These are phyloP conservation scores for Hydropsyche tenuis DNA, from an alignment of 1,140 invertebrate species.

Conservation along the genomic window DNA sequence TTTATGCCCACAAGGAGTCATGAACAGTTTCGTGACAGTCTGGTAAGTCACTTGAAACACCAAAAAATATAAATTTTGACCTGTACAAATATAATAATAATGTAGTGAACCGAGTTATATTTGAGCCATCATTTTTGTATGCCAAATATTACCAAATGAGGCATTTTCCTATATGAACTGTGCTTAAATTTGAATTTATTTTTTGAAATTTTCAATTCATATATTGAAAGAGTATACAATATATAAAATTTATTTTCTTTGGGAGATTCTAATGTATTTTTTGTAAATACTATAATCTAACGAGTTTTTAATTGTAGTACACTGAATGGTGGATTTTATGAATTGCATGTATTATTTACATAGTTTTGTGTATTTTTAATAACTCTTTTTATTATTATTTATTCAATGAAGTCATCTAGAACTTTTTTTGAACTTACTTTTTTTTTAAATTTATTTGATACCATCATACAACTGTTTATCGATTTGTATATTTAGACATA, in stretches of 20 bases:
- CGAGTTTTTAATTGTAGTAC: too few species aligned
- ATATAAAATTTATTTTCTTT: not conserved
- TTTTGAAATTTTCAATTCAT: not conserved
- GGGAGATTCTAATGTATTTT: not conserved
- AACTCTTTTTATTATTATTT: too few species aligned
- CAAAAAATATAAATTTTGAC: constrained; percentile 33
- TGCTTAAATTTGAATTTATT: too few species aligned
- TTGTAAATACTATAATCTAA: too few species aligned
- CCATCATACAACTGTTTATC: too few species aligned
- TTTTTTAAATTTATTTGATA: too few species aligned
- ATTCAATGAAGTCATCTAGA: too few species aligned
- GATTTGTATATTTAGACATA: too few species aligned
- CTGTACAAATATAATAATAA: constrained; percentile 21
- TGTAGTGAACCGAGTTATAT: constrained; percentile 43
- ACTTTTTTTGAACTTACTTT: too few species aligned
- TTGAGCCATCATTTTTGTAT: constrained; percentile 51
- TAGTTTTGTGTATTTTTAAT: too few species aligned
- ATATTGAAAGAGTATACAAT: not conserved
- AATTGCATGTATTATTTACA: too few species aligned
- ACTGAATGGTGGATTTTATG: too few species aligned
- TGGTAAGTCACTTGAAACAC: constrained; percentile 72
- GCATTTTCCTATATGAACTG: not conserved
- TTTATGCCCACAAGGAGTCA: constrained; percentile 84
- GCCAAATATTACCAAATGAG: constrained; percentile 32
- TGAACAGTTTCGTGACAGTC: constrained; percentile 87